Conservation (phyloP, 2,113 vertebrate genomes). For the Crotalus tigris region DNA sequence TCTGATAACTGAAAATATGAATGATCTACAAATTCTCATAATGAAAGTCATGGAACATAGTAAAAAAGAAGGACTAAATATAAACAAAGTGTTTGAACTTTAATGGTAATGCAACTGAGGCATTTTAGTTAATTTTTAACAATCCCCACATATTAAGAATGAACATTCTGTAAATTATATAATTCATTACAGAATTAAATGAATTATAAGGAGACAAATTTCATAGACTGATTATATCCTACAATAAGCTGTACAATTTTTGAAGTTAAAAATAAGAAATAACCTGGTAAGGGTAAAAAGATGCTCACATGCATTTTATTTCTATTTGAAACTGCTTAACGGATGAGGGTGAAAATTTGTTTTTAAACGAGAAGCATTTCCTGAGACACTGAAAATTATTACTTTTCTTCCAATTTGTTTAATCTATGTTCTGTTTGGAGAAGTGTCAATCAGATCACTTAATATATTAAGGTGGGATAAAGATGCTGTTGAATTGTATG, state of each 20-base stretch:
- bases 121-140: slow-evolving; percentile 17
- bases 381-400: neutral
- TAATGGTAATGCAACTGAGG: slow-evolving; percentile 21
- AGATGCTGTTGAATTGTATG: neutral
- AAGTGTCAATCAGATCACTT: slow-evolving; percentile 12
- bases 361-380: slow-evolving; percentile 17
- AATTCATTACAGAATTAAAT: slow-evolving; percentile 22
- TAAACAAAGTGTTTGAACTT: neutral
- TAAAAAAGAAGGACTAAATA: slow-evolving; percentile 6
- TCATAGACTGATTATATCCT: slow-evolving; percentile 2
- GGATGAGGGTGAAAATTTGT: slow-evolving; percentile 15
- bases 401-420: neutral
- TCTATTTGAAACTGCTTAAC: slow-evolving; percentile 23
- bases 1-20: slow-evolving; percentile 2
- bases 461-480: neutral
- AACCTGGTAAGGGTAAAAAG: slow-evolving; percentile 23
- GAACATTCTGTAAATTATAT: slow-evolving; percentile 7
- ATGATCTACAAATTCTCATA: neutral
- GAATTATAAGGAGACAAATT: slow-evolving; percentile 8
- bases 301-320: slow-evolving; percentile 25
- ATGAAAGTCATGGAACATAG: neutral
- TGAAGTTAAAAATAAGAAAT: slow-evolving; percentile 30
- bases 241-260: neutral
- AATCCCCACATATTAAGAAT: slow-evolving; percentile 8
- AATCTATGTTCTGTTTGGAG: slow-evolving; percentile 16